Percentiles rank a stretch among this genome's conserved stretches.
Conservation (phyloP, 2,888 invertebrate genomes). For the Druceiella hillmani region DNA sequence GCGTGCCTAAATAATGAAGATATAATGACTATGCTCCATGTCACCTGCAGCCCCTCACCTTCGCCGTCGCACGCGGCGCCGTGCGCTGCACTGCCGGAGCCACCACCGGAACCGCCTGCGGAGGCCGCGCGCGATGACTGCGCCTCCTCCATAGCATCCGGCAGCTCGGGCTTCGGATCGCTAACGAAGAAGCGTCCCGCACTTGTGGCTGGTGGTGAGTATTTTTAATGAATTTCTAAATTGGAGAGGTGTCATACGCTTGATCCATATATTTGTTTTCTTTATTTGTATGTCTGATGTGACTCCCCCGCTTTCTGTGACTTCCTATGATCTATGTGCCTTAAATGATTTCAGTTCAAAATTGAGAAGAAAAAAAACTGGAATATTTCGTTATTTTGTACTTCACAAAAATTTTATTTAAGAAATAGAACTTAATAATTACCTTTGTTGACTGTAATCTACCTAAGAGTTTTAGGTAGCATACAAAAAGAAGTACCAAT, state of each 20-base stretch:
- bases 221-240: neutral
- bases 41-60: conserved; percentile 60
- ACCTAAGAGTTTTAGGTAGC: neutral
- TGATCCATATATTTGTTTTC: neutral
- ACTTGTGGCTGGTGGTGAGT: conserved; percentile 28
- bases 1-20: too few relatives aligned
- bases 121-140: conserved; percentile 54
- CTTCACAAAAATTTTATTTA: too few relatives aligned
- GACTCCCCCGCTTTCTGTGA: conserved; percentile 29
- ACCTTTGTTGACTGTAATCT: neutral
- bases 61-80: conserved; percentile 55
- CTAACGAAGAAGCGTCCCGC: conserved; percentile 71
- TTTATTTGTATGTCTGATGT: conserved; percentile 30
- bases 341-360: too few relatives aligned
- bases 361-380: too few relatives aligned
- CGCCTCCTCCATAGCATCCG: conserved; percentile 65
- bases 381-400: too few relatives aligned
- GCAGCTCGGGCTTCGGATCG: conserved; percentile 82
- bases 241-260: too few relatives aligned
- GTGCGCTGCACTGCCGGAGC: conserved; percentile 32
- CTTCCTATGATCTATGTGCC: too few relatives aligned
- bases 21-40: too few relatives aligned
- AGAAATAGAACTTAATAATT: too few relatives aligned
- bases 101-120: conserved; percentile 9
- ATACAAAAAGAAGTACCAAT: neutral